phyloP scores from a whole-genome alignment of 2,113 vertebrate species.

The Pomatorhinus ruficollis region DNA sequence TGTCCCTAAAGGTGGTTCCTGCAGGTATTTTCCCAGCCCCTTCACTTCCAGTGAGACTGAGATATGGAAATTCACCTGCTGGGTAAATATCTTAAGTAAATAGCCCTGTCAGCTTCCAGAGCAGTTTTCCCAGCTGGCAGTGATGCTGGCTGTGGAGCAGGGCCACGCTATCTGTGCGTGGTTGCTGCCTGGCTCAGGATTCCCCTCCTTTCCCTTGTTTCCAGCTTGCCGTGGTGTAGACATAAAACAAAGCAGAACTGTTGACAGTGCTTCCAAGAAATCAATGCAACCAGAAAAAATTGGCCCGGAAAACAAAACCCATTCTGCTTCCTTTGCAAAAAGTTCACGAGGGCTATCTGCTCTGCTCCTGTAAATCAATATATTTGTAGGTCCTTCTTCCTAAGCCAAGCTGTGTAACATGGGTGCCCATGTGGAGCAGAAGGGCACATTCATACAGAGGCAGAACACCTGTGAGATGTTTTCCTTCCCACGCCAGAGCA shows the following conservation, averaged over 20 bases:
- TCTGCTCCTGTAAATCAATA: accelerated
- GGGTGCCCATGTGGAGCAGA: accelerated
- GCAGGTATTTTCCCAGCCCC: not conserved
- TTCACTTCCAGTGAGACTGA: not conserved
- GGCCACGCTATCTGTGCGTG: accelerated
- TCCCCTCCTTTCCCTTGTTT: not conserved
- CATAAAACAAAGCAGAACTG: not conserved
- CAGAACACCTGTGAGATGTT: accelerated
- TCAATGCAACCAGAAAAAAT: not conserved
- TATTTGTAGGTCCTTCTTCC: not conserved
- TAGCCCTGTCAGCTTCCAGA: not conserved
- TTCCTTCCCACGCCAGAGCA: not conserved
- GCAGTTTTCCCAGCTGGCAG: not conserved
- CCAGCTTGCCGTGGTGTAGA: accelerated
- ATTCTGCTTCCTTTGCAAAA: not conserved
- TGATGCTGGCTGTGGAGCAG: not conserved
- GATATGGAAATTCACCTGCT: not conserved
- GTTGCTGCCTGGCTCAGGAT: not conserved
- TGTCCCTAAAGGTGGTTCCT: accelerated
- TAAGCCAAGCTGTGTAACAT: accelerated
- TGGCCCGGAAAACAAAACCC: not conserved
- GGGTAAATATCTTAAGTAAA: not conserved
- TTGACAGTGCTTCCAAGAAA: not conserved
- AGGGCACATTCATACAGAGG: not conserved
- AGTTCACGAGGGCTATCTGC: not conserved